These are phyloP conservation scores for Chrysaora quinquecirrha DNA, from an alignment of 30 jellyfish, hydroid and myxozoan species.

Conservation along the genomic window DNA sequence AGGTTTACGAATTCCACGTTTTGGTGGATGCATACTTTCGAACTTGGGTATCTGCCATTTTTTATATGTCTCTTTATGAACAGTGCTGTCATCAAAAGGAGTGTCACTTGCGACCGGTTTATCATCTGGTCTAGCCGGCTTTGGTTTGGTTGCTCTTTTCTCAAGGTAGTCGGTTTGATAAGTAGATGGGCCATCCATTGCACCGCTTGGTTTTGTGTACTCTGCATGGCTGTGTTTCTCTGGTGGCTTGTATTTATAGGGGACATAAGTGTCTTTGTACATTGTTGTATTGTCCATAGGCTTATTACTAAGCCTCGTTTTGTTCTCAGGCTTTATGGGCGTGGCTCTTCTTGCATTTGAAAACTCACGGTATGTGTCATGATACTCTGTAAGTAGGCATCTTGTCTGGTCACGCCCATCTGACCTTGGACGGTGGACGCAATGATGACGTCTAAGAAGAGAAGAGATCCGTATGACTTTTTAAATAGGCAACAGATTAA, in stretches of 20 bases:
- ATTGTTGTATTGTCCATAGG: conserved; percentile 84
- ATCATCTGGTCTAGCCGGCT: conserved; percentile 84
- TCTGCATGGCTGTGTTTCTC: conserved; percentile 61
- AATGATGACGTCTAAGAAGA: conserved; percentile 90
- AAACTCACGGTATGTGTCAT: conserved; percentile 88
- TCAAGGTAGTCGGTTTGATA: conserved; percentile 84
- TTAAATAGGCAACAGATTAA: too few species aligned
- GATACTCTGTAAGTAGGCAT: conserved; percentile 85
- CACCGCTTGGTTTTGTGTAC: conserved; percentile 80
- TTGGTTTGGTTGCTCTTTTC: conserved; percentile 67
- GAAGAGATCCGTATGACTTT: too few species aligned
- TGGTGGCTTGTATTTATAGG: conserved; percentile 73
- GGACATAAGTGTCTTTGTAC: conserved; percentile 78
- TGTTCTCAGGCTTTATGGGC: conserved; percentile 81
- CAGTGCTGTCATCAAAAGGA: conserved; percentile 93
- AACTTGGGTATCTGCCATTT: conserved; percentile 87
- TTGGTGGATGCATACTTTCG: conserved; percentile 72
- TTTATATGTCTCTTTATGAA: conserved; percentile 91
- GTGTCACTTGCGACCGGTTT: conserved; percentile 69
- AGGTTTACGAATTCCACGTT: conserved; percentile 71
- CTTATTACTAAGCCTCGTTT: conserved; percentile 71
- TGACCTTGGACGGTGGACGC: conserved; percentile 88
- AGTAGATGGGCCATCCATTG: conserved; percentile 63
- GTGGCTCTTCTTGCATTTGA: conserved; percentile 52
- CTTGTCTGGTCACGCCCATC: conserved; percentile 38